Evolutionary conservation across 2,797 vertebrate genomes (phyloP), one percentile per base, ranked within the genome.

Genomic region (Hypotaenidia okinawae): DNA sequence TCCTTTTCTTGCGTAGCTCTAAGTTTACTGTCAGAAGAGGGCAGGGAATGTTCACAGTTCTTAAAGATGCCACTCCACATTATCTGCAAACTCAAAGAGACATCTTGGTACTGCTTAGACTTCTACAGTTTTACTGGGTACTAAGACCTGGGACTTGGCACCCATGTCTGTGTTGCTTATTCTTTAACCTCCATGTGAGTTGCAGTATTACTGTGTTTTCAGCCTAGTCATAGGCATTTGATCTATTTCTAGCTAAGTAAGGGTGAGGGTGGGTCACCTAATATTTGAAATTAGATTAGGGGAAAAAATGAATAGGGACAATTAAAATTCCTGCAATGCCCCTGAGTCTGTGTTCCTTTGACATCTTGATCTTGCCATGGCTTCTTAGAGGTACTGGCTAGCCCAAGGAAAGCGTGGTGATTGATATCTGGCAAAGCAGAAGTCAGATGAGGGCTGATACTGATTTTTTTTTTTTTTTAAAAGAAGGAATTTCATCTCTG

Each of bases 61-160:
- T 72, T 43, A 54, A 27, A 76, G 25, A 9, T 18, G 28, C 54
- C 11, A 33, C 27, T 12, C 45, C 1, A 0, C 1, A 0, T 72
- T 79, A 11, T 41, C 37, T 74, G 41, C 47, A 74, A 10, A 70
- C 17, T 82, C 49, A 52, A 47, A 8, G 25, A 70, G 14, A 21
- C 22, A 13, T 25, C 45, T 73, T 33, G 55, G 21, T 67, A 18
- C 12, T 67, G 35, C 35, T 89, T 41, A 37, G 14, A 30, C 16
- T 57, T 67, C 28, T 33, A 32, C 8, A 21, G 45, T 83, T 82
- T 72, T 70, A 24, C 25, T 52, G 43, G 4, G 1, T 33, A 3
- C 25, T 22, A 19, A 61, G 11, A 52, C 24, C 21, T 58, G 41
- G 28, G 32, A 51, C 35, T 54, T 66, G 59, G 43, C 17, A 10